These are phyloP conservation scores for Gnatocerus cornutus DNA, from an alignment of 2,888 invertebrate genomes.

Conservation along the genomic window DNA sequence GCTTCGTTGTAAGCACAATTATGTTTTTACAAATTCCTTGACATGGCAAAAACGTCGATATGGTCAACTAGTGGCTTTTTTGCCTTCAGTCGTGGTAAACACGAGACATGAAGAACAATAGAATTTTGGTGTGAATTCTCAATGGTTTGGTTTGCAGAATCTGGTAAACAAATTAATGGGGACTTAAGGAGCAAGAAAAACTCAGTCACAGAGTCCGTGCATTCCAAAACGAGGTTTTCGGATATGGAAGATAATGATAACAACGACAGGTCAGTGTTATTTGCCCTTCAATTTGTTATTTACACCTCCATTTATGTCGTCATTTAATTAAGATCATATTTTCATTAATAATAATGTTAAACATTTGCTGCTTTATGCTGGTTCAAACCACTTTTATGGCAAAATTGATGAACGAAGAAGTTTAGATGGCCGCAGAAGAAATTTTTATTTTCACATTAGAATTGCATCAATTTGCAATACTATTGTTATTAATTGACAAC, in stretches of 20 bases:
- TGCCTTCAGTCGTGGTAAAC: slow-evolving; percentile 27
- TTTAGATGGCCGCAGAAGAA: no score
- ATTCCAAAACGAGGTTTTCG: slow-evolving; percentile 67
- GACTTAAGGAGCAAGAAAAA: slow-evolving; percentile 68
- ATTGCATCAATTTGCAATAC: no score
- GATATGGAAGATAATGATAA: slow-evolving; percentile 61
- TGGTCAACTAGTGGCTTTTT: slow-evolving; percentile 21
- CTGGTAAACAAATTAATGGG: slow-evolving; percentile 65
- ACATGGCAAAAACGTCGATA: slow-evolving; percentile 34
- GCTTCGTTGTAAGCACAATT: slow-evolving; percentile 25
- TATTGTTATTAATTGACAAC: no score
- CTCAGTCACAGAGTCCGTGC: slow-evolving; percentile 69
- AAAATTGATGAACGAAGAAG: no score
- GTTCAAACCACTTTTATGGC: no score
- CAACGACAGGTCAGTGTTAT: slow-evolving; percentile 50
- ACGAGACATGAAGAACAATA: slow-evolving; percentile 22
- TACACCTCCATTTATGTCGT: no score
- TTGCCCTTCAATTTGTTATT: background rate
- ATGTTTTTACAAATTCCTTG: slow-evolving; percentile 33
- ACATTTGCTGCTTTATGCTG: no score
- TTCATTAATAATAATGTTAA: no score
- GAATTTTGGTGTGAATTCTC: slow-evolving; percentile 24
- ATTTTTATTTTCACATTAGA: no score
- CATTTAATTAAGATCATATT: no score
- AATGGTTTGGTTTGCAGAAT: slow-evolving; percentile 62